Evolutionary conservation across 2,797 vertebrate genomes (phyloP).

Genomic region (Lepus townsendii): DNA sequence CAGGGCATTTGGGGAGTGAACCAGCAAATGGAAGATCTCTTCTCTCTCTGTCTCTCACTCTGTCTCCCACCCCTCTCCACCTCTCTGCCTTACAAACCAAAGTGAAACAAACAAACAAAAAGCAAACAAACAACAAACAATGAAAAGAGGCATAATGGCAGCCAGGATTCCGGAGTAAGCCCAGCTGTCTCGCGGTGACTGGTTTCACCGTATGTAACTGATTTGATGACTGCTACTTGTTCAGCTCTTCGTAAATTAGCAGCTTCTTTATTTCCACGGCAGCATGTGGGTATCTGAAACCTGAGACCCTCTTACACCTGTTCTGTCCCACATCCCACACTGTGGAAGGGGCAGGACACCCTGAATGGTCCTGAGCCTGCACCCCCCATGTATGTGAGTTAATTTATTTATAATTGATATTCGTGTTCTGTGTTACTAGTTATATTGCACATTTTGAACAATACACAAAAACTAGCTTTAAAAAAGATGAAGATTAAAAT

Average conservation of each 20-base stretch:
- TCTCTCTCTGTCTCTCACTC: too few relatives aligned
- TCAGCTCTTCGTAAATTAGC: not conserved
- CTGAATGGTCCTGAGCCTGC: not conserved
- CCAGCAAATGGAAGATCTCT: too few relatives aligned
- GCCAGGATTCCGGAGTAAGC: too few relatives aligned
- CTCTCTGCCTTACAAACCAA: too few relatives aligned
- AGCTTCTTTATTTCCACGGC: not conserved
- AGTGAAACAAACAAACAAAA: too few relatives aligned
- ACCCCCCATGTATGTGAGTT: not conserved
- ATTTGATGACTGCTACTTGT: not conserved
- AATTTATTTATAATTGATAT: not conserved
- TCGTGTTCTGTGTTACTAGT: not conserved
- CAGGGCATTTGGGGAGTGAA: too few relatives aligned
- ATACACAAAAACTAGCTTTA: not conserved
- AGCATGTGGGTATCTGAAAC: not conserved
- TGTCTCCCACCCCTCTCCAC: too few relatives aligned
- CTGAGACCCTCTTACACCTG: too few relatives aligned
- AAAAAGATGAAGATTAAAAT: not conserved
- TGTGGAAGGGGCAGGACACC: not conserved
- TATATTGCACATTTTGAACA: not conserved
- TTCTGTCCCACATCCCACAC: not conserved
- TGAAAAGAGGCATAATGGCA: not conserved
- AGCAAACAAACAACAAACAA: too few relatives aligned
- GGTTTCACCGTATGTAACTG: not conserved
- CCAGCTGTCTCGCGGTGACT: too few relatives aligned